Base-by-base conservation (phyloP, 2,113 vertebrate species). In the Labrus mixtus region DNA sequence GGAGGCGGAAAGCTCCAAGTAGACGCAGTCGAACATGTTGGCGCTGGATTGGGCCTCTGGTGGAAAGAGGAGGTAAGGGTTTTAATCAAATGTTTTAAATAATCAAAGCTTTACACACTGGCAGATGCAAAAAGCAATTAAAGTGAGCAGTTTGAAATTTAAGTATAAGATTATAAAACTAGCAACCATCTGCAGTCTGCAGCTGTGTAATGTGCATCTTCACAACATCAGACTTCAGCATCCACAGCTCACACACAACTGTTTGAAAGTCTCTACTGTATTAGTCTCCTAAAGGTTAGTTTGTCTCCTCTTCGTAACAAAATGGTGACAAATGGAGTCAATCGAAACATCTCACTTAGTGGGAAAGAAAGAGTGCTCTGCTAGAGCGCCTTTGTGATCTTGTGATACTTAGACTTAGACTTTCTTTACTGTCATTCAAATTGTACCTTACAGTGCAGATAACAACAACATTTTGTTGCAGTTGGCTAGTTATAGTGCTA, bases 1-100 rank as follows among this genome's bases (percentile, higher is more conserved):
- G 0, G 95, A 96, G 17, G 96, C 96, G 0, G 96, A 97, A 3
- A 96, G 95, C 94, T 97, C 96, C 70, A 97, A 91, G 89, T 96
- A 97, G 68, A 95, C 86, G 90, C 95, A 96, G 90, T 95, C 95
- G 43, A 96, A 94, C 90, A 96, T 96, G 78, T 91, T 92, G 20
- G 96, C 96, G 61, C 95, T 94, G 85, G 95, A 95, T 59, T 96
- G 96, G 72, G 94, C 94, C 89, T 95, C 94, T 95, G 90, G 51
- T 43, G 48, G 79, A 22, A 81, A 20, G 78, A 36, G 48, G 6
- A 55, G 19, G 46, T 57, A 55, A 23, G 23, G 29, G 9, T 41
- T 51, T 17, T 51, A 5, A 6, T 1, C 19, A 48, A 48, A 48
- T 16, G 12, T n/a, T 65, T 45, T 19, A 61, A 53, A 64, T 23